A percentile compares a stretch with the other conserved stretches of the same genome.
Evolutionary conservation across 2,797 vertebrate species (phyloP).

Genomic region (Helostoma temminkii): DNA sequence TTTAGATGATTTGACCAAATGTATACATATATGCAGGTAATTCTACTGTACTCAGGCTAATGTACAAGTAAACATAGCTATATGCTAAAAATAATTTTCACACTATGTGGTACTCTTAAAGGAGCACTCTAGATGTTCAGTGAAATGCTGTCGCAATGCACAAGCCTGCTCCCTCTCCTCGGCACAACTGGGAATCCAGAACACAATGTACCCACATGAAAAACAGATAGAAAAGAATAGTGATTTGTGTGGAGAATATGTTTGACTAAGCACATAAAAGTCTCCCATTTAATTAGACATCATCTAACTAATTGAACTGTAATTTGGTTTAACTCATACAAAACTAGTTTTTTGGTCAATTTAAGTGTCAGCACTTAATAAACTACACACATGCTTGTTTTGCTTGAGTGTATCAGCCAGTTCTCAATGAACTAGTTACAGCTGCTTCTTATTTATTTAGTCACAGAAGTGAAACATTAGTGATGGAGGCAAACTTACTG

Average conservation of each 20-base stretch:
- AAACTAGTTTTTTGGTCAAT: neutral
- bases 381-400: neutral
- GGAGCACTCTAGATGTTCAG: neutral
- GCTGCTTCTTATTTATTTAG: constrained; percentile 29
- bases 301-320: too few relatives aligned
- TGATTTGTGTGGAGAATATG: neutral
- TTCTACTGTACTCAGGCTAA: too few relatives aligned
- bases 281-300: too few relatives aligned
- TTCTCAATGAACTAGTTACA: constrained; percentile 5
- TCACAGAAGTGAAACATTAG: constrained; percentile 16
- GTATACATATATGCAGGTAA: neutral
- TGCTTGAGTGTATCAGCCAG: neutral
- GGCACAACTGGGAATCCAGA: neutral
- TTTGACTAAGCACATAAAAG: constrained; percentile 6
- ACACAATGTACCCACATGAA: neutral
- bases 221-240: neutral
- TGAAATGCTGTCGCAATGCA: neutral
- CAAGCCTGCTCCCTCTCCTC: neutral
- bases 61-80: neutral
- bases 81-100: neutral
- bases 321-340: too few relatives aligned
- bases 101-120: too few relatives aligned
- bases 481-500: constrained; percentile 2
- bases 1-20: neutral
- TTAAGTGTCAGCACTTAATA: neutral